phyloP scores from a whole-genome alignment of 2,113 vertebrate species.

The Phylloscopus trochilus region DNA sequence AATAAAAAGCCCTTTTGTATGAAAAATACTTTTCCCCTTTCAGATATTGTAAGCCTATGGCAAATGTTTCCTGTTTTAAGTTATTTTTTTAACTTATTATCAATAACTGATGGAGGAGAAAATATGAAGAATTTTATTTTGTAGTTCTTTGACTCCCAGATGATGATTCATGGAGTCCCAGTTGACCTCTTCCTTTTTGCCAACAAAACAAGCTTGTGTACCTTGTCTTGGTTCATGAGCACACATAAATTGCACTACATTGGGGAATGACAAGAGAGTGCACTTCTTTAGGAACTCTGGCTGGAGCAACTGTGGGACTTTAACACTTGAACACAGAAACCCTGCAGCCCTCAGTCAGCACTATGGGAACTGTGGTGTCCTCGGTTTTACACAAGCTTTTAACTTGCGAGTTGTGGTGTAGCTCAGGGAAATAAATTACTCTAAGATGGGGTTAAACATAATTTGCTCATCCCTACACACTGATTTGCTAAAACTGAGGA shows the following conservation, averaged over 20 bases:
- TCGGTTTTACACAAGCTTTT: not conserved
- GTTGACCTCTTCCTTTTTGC: not conserved
- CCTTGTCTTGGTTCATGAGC: not conserved
- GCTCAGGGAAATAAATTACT: not conserved
- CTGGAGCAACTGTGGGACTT: not conserved
- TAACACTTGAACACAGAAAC: not conserved
- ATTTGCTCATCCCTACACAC: not conserved
- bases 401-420: rapidly evolving
- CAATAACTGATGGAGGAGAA: not conserved
- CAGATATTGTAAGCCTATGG: not conserved
- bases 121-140: not conserved
- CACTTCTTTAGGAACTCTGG: not conserved
- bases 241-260: not conserved
- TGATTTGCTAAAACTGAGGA: not conserved
- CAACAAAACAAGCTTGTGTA: not conserved
- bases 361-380: not conserved
- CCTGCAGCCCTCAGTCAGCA: not conserved
- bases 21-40: not conserved
- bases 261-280: rapidly evolving
- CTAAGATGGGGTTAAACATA: not conserved
- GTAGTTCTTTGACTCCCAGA: not conserved
- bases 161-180: not conserved
- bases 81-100: not conserved
- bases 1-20: not conserved
- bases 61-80: not conserved